phyloP scores from a whole-genome alignment of 2,797 vertebrate species.

The Enteromius argenteus region DNA sequence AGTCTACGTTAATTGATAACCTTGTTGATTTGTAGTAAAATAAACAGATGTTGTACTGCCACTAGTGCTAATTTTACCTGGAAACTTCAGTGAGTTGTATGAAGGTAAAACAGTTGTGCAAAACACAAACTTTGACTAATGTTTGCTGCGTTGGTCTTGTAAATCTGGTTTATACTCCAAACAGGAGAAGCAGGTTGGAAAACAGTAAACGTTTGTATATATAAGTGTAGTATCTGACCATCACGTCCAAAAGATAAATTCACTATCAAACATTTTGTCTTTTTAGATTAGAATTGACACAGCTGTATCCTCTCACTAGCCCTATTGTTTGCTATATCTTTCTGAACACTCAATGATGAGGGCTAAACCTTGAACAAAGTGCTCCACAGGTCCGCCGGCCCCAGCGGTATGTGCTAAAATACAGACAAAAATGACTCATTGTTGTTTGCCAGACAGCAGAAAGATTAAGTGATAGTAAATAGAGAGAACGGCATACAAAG shows the following conservation, averaged over 20 bases:
- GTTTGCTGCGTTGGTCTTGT: not conserved
- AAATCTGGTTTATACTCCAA: slow-evolving; percentile 26
- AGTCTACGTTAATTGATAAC: not conserved
- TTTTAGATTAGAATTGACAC: not conserved
- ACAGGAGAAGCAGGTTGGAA: slow-evolving; percentile 31
- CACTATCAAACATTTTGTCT: not conserved
- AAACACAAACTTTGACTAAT: slow-evolving; percentile 10
- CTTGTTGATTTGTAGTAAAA: not conserved
- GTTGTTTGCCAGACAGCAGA: slow-evolving; percentile 71
- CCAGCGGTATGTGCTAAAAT: slow-evolving; percentile 9
- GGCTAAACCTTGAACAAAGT: slow-evolving; percentile 35
- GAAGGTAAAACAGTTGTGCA: not conserved
- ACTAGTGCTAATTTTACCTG: not conserved
- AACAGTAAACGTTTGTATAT: slow-evolving; percentile 12
- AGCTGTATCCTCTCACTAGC: slow-evolving; percentile 9
- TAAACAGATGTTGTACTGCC: not conserved
- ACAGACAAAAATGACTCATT: slow-evolving; percentile 61
- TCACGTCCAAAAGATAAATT: slow-evolving; percentile 7
- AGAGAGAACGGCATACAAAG: slow-evolving; percentile 39
- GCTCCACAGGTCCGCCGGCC: not conserved
- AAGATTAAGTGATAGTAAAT: slow-evolving; percentile 60
- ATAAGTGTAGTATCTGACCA: not conserved
- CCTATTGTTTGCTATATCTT: slow-evolving; percentile 17
- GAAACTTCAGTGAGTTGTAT: not conserved
- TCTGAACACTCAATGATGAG: slow-evolving; percentile 6